Base-by-base conservation (phyloP, 2,797 vertebrate species). In the Sus cebifrons region DNA sequence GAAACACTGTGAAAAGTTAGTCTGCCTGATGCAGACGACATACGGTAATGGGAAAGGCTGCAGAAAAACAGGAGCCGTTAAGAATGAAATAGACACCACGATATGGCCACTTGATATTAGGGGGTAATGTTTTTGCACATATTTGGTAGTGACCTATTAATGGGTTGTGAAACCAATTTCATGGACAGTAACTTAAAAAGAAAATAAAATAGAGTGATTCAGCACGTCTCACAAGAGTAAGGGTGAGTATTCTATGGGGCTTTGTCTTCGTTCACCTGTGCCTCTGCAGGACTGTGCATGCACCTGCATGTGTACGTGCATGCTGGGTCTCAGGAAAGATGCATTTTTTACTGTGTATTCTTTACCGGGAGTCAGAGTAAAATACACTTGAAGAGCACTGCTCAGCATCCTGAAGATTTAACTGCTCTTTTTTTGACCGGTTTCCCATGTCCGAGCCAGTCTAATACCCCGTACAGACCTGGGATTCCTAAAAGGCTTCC, bases 261-360 rank as follows among this genome's bases (percentile, higher is more conserved):
- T 77, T 82, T 40, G 29, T 36, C 67, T 85, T 20, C 13, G n/a
- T 5, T 44, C 7, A 1, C 3, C 3, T 12, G 36, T 17, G 54
- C 27, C 49, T 4, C 1, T 0, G 2, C 0, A 18, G 27, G 21
- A 18, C 0, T 36, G 6, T 11, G 13, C 5, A 9, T 14, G 3
- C 13, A 21, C 2, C 0, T 36, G 60, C 14, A 2, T 32, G 12
- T 1, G 0, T 27, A 0, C 1, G 1, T 25, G 17, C 18, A 5
- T 21, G n/a, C 16, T 6, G 18, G 25, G 21, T 27, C 17, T 44
- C 25, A 6, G 8, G 3, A 36, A n/a, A 64, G 58, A 36, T 14
- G 23, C 11, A 2, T 13, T 20, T 52, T 64, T 49, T 12, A 12
- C 18, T 49, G 2, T 67, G 36, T 25, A 40, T 75, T 87, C 71